A percentile compares a stretch with the other conserved stretches of the same genome.
Conservation (phyloP, 2,888 invertebrate genomes). For the Xanthostigma xanthostigma region DNA sequence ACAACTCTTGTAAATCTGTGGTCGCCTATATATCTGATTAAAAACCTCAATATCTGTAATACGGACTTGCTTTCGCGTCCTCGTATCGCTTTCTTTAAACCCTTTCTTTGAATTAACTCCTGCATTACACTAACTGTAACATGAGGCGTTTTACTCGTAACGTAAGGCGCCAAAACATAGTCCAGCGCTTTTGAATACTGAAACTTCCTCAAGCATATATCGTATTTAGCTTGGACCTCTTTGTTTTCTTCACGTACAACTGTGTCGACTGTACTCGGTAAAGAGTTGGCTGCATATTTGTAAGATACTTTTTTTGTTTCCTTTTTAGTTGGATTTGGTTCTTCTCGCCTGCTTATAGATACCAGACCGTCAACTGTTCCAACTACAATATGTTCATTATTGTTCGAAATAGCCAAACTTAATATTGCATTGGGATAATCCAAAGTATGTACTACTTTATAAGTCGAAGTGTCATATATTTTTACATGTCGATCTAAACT, state of each 20-base stretch:
- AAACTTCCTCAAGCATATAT: slow-evolving; percentile 61
- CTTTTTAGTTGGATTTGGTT: slow-evolving; percentile 24
- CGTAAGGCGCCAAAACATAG: slow-evolving; percentile 42
- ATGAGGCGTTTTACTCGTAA: slow-evolving; percentile 54
- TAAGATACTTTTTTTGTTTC: slow-evolving; percentile 38
- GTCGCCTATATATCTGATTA: slow-evolving; percentile 58
- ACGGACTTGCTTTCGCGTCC: slow-evolving; percentile 54
- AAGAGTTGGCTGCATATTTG: slow-evolving; percentile 25
- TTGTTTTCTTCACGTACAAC: slow-evolving; percentile 30
- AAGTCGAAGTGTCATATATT: slow-evolving; percentile 75
- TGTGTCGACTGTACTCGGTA: slow-evolving; percentile 32
- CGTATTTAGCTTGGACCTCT: slow-evolving; percentile 41
- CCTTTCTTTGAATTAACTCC: slow-evolving; percentile 73
- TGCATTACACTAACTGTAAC: slow-evolving; percentile 66
- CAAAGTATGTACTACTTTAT: slow-evolving; percentile 75
- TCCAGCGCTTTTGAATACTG: slow-evolving; percentile 70
- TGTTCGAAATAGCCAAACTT: slow-evolving; percentile 59
- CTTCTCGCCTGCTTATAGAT: slow-evolving; percentile 66
- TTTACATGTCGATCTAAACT: slow-evolving; percentile 89
- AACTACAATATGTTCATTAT: slow-evolving; percentile 73
- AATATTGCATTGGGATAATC: slow-evolving; percentile 84
- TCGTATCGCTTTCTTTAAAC: slow-evolving; percentile 57
- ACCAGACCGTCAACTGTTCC: slow-evolving; percentile 90
- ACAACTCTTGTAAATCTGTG: slow-evolving; percentile 58
- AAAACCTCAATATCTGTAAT: slow-evolving; percentile 53